Evolutionary conservation across 2,888 invertebrate species (phyloP).

Genomic region (Disparrhopalites patrizii): DNA sequence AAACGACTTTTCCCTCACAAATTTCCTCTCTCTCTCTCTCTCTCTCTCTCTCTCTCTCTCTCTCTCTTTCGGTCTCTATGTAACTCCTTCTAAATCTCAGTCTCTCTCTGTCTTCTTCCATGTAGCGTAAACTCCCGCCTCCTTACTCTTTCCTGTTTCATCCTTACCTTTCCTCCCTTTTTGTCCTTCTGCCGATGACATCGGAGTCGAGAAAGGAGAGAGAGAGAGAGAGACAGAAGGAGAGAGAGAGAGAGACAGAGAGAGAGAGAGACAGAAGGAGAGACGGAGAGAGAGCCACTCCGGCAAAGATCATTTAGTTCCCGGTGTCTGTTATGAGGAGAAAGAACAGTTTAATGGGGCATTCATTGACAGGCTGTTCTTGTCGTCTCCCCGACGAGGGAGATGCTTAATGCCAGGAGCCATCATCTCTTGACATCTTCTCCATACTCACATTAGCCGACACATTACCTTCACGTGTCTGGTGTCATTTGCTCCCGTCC

Average conservation of each 20-base stretch:
- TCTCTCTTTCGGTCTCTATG: not conserved
- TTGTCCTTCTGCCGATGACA: too few relatives aligned
- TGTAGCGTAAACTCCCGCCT: not conserved
- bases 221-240: too few relatives aligned
- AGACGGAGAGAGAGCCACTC: too few relatives aligned
- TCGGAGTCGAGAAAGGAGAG: too few relatives aligned
- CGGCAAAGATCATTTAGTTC: too few relatives aligned
- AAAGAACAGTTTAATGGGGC: not conserved
- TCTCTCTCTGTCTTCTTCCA: not conserved
- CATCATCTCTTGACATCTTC: constrained; percentile 3
- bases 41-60: not conserved
- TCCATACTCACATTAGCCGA: not conserved
- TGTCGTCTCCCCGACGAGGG: not conserved
- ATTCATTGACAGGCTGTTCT: not conserved
- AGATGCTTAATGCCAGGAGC: not conserved
- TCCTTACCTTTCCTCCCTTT: too few relatives aligned
- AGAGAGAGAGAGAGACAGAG: too few relatives aligned
- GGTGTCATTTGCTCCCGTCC: too few relatives aligned
- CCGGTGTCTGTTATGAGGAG: too few relatives aligned
- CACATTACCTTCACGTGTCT: too few relatives aligned
- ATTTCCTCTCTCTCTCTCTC: not conserved
- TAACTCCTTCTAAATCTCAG: not conserved
- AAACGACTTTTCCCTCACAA: constrained; percentile 3
- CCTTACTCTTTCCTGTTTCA: too few relatives aligned
- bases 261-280: too few relatives aligned